Percentiles rank a stretch among this genome's conserved stretches.
Conservation (phyloP, 1,140 invertebrate species). For the Chymomyza costata region DNA sequence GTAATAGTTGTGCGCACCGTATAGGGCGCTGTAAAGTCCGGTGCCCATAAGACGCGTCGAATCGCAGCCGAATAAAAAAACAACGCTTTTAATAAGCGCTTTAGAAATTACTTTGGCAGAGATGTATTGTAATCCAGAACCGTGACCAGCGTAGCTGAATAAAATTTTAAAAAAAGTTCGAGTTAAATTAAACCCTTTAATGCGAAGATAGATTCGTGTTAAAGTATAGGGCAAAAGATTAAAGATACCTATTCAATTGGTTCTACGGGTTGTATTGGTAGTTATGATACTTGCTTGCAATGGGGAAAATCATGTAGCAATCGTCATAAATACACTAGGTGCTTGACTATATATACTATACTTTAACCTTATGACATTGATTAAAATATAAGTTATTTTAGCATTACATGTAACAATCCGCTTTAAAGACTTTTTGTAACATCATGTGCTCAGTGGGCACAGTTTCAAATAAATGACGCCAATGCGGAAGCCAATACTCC, state of each 20-base stretch:
- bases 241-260: too few relatives aligned
- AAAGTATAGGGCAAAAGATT: too few relatives aligned
- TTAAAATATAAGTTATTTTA: too few relatives aligned
- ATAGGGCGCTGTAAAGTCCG: constrained; percentile 57
- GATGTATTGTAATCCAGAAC: constrained; percentile 66
- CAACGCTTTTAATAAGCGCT: constrained; percentile 48
- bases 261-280: too few relatives aligned
- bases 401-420: constrained; percentile 67
- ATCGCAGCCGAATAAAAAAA: constrained; percentile 71
- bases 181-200: too few relatives aligned
- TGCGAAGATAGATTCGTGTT: too few relatives aligned
- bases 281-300: too few relatives aligned
- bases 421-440: constrained; percentile 40
- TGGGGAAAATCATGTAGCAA: too few relatives aligned
- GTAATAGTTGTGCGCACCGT: constrained; percentile 67
- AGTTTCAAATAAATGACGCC: constrained; percentile 46
- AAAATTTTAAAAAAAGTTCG: neutral
- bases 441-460: constrained; percentile 55
- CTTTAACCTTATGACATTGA: too few relatives aligned
- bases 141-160: constrained; percentile 66
- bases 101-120: constrained; percentile 48
- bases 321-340: too few relatives aligned
- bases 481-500: constrained; percentile 62
- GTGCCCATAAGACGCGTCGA: constrained; percentile 58
- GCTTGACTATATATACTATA: too few relatives aligned